Evolutionary conservation across 2,113 vertebrate genomes (phyloP), one percentile per base, ranked within the genome.

Genomic region (Poicephalus gulielmi): DNA sequence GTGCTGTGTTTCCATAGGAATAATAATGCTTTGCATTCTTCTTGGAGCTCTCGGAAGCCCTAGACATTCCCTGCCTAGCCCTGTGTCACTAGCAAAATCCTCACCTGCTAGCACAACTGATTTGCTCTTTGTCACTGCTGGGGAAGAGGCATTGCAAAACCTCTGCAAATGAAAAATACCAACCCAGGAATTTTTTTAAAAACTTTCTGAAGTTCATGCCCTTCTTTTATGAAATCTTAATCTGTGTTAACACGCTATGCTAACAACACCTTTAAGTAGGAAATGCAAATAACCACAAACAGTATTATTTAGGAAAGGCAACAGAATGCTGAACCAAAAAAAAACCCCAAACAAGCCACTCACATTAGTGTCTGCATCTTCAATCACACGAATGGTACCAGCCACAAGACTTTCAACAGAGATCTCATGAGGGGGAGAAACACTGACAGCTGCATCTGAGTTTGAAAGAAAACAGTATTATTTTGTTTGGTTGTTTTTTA

Each of bases 361-460:
- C 95, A 98, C 98, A 49, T 92, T 97, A 64, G 94, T 96, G 49
- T 97, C 97, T 27, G 57, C 25, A 16, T 86, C 22, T 78, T 96
- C 89, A 5, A 31, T 66, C 68, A 88, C 84, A 4, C 12, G 78
- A 69, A 84, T 11, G 18, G 64, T 69, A 24, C 66, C 96, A 18
- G 88, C 86, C 1, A 10, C 96, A 44, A 81, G 90, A 43, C 50
- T 96, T 85, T 97, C 95, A 18, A 95, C 4, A 4, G 97, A 90
- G 28, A 97, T 86, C 69, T 91, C 95, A 35, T 78, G 95, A 73
- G 97, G 94, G 16, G 92, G 64, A 62, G 94, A 96, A 88, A 97
- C 96, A 55, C 96, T 97, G 78, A 95, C 95, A 87, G 94, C 92
- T 88, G 97, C 92, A 92, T 95, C 98, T 98, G 92, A 52, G 31